Evolutionary conservation across 2,888 invertebrate species (phyloP), one percentile per base, ranked within the genome.

Genomic region (Phlogophora meticulosa): DNA sequence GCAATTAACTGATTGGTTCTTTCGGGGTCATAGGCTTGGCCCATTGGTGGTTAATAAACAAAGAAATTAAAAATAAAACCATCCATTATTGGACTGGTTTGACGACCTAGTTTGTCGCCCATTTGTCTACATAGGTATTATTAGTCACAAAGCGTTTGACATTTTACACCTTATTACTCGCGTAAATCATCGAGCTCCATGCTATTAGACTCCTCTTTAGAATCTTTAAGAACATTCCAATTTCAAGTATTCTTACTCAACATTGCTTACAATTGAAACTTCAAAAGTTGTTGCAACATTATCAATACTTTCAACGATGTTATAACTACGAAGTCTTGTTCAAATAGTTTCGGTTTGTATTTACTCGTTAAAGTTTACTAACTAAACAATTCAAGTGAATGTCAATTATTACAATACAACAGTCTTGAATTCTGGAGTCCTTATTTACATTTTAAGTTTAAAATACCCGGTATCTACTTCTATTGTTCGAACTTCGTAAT

Each of bases 361-460:
- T 55, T 55, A 34, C 49, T 38, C 24, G 32, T 48, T 36, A 53
- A 70, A 70, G 48, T 70, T 65, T 65, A 49, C 11, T 48, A 22
- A 70, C 56, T 36, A 57, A 62, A 78, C 51, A 62, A 62, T 49
- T 22, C 55, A 70, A 70, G 24, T 68, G 32, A 38, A 56, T 52
- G 45, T 70, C 46, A 22, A 70, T n/a, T n/a, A 70, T 70, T 52
- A 48, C 24, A 57, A 38, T 61, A 70, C 22, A 60, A 48, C 9
- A 46, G 36, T 38, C 13, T 57, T 46, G 22, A 46, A 57, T 57
- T 59, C 38, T 56, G 9, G 32, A 55, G 22, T 42, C 9, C 22
- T 36, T 40, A 68, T 72, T 76, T 55, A 45, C 17, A 55, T 68
- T 68, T 53, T 28, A 59, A 9, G 40, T 55, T 69, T 42, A 17